Base-by-base conservation (phyloP, 2,113 vertebrate genomes). In the Pelobates fuscus region DNA sequence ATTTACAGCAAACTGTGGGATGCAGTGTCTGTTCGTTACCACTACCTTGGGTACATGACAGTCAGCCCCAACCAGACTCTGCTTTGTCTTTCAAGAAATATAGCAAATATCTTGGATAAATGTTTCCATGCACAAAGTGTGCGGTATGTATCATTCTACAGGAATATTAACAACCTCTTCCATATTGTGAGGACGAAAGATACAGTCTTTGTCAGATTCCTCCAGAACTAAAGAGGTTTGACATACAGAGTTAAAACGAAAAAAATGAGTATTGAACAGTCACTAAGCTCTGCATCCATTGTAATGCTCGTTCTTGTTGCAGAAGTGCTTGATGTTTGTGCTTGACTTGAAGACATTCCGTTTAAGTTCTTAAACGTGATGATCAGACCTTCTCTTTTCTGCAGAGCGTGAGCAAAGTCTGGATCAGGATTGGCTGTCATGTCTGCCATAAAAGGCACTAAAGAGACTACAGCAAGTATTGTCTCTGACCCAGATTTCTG, bases 311-410 rank as follows among this genome's bases (percentile, higher is more conserved):
- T 83, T 84, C 86, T 80, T 80, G 81, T 88, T 81, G 82, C 85
- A 89, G 86, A 84, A 86, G 44, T 49, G 83, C 85, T 85, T 85
- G 84, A 85, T 87, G 60, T 86, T 18, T 83, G 77, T 83, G 78
- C 85, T 88, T 86, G 81, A 88, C 85, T 89, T 84, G 88, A 88
- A 91, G 84, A 79, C 84, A 85, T 75, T 81, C 81, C 80, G 82
- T 83, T 78, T 82, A 80, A 79, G 87, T 85, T 88, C 86, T 86
- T 82, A 88, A 87, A 85, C 87, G 85, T 91, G 89, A 91, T 92
- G 91, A 90, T 91, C 91, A 92, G 92, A 90, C 87, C 90, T 92
- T 92, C 90, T 94, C 91, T 94, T 91, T 94, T 88, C 92, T 90
- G 87, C 90, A 92, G 91, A 92, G 86, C 84, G 83, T 90, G 91